Conservation (phyloP, 1,140 invertebrate genomes). For the Musca vetustissima region DNA sequence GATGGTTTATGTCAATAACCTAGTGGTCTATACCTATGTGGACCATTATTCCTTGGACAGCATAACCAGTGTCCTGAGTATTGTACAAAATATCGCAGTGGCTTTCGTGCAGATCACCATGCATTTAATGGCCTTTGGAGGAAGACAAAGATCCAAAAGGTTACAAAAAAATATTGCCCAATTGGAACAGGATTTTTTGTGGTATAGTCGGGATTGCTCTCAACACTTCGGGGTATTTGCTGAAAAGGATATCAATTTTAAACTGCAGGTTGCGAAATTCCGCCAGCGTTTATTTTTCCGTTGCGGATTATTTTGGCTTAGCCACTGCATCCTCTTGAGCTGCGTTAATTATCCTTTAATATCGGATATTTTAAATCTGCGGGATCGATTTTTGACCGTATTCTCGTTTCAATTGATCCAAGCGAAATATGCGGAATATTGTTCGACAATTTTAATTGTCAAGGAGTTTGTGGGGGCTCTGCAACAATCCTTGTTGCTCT, state of each 20-base stretch:
- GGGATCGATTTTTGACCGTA: background rate
- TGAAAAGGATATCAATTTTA: background rate
- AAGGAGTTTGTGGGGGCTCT: background rate
- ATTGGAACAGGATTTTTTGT: slow-evolving; percentile 3
- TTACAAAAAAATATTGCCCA: background rate
- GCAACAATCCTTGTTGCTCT: background rate
- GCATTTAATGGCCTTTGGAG: no score
- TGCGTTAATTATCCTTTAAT: background rate
- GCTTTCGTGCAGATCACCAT: no score
- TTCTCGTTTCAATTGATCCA: no score
- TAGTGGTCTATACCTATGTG: background rate
- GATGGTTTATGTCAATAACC: background rate
- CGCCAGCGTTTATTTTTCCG: background rate
- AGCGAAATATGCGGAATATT: background rate
- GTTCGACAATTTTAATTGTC: background rate
- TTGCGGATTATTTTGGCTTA: background rate
- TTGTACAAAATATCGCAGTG: no score
- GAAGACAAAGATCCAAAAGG: background rate
- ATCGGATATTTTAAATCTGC: background rate
- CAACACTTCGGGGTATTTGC: background rate
- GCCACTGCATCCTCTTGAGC: background rate
- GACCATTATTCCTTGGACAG: background rate
- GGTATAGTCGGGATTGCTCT: background rate
- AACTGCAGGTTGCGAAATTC: background rate
- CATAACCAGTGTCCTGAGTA: background rate